Conservation (phyloP, 1,140 invertebrate species). For the Dufourea novaeangliae region DNA sequence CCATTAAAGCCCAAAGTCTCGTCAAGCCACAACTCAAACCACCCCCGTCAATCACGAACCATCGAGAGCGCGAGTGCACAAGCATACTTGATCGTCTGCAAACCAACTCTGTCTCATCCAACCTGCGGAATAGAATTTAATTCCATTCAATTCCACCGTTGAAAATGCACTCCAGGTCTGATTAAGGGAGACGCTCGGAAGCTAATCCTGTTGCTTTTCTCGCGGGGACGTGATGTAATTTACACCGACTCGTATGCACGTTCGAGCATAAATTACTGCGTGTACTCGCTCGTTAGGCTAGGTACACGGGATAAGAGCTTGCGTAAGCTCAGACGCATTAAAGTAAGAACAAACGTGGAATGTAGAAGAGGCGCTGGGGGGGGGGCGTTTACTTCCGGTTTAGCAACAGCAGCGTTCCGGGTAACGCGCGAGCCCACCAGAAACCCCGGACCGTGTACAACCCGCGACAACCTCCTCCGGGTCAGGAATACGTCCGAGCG, state of each 20-base stretch:
- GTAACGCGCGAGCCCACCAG: neutral
- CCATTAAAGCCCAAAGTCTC: too few species aligned
- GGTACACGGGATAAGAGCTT: slow-evolving; percentile 13
- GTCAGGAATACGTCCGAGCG: slow-evolving; percentile 29
- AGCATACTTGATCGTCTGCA: too few species aligned
- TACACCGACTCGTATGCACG: slow-evolving; percentile 11
- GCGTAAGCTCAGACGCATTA: slow-evolving; percentile 35
- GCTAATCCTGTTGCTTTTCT: slow-evolving; percentile 31
- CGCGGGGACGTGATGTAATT: slow-evolving; percentile 33
- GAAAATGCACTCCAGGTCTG: neutral
- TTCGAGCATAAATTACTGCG: slow-evolving; percentile 37
- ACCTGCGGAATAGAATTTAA: slow-evolving; percentile 9
- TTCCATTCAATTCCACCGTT: slow-evolving; percentile 1
- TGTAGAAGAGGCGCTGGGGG: neutral
- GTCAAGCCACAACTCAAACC: too few species aligned
- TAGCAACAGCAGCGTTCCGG: neutral
- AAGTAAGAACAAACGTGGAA: neutral
- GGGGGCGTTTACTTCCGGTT: slow-evolving; percentile 22
- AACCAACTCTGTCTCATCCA: neutral
- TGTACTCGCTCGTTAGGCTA: slow-evolving; percentile 18
- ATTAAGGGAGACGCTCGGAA: neutral
- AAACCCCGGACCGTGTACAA: neutral
- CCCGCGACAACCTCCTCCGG: slow-evolving; percentile 11
- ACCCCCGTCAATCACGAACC: too few species aligned
- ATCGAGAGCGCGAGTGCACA: too few species aligned